phyloP scores from a whole-genome alignment of 2,888 invertebrate species.

The Leptarthrus brevirostris region DNA sequence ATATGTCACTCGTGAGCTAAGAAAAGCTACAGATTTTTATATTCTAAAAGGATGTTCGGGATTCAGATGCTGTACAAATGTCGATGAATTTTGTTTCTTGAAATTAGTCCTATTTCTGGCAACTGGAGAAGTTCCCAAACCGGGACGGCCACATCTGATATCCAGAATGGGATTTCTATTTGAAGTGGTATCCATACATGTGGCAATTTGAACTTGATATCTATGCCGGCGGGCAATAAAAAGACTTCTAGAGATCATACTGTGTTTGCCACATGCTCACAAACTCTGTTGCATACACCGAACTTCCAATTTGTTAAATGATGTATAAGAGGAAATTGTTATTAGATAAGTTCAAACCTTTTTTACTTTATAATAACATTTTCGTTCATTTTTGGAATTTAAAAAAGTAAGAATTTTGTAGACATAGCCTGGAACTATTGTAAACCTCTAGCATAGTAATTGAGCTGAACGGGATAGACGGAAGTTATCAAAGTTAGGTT shows the following conservation, averaged over 20 bases:
- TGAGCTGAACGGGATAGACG: too few species aligned
- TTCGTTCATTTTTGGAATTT: too few species aligned
- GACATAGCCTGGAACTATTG: too few species aligned
- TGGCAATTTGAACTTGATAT: slow-evolving; percentile 37
- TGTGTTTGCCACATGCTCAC: slow-evolving; percentile 6
- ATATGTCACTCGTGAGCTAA: not conserved
- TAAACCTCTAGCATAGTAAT: too few species aligned
- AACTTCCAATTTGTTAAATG: too few species aligned
- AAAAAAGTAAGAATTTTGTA: too few species aligned
- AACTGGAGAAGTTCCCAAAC: slow-evolving; percentile 32
- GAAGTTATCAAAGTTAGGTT: too few species aligned
- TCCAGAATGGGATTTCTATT: slow-evolving; percentile 34
- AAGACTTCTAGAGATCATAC: too few species aligned
- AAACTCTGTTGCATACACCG: too few species aligned
- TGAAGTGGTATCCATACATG: slow-evolving; percentile 14
- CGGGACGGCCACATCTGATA: slow-evolving; percentile 27
- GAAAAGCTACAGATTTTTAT: not conserved
- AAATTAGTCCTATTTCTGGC: slow-evolving; percentile 33
- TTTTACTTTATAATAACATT: too few species aligned
- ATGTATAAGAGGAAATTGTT: too few species aligned
- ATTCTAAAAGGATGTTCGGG: slow-evolving; percentile 17
- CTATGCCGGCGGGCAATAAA: not conserved
- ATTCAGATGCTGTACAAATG: slow-evolving; percentile 40
- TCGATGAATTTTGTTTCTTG: slow-evolving; percentile 35
- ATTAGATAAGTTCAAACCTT: too few species aligned